Evolutionary conservation across 2,797 vertebrate species (phyloP), one percentile per base, ranked within the genome.

Genomic region (Lepus oiostolus): DNA sequence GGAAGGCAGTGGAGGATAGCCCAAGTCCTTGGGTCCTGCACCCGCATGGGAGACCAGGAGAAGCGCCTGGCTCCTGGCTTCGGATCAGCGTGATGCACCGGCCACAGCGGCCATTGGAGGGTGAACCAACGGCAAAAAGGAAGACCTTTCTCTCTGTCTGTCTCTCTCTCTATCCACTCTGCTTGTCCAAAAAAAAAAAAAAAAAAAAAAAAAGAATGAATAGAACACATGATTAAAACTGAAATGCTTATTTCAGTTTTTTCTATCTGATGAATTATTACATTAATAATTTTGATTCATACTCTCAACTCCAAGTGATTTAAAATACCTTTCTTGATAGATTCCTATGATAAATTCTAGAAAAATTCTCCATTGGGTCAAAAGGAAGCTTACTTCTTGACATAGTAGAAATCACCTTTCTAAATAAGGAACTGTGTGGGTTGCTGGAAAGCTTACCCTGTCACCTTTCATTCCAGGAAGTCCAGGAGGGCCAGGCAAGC

Each of bases 401-500:
- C 50, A 71, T 13, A 88, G n/a, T 81, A 85, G 38, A 81, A 81
- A 38, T 83, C 54, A 60, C 0, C 19, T 50, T 90, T 72, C 30
- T 47, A 87, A 35, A 90, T 71, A 86, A 83, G 14, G 63, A 67
- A 50, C 13, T n/a, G 21, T 87, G 22, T 1, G 4, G 42, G 67
- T 5, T 6, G 21, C 67, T 87, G n/a, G 72, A 21, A 32, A 62
- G 92, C 99, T 99, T 99, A 99, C 99, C 99, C 99, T 98, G 92
- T 99, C 99, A 96, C 99, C 99, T 98, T 99, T 99, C 94, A 98
- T 96, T 95, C 99, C 99, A 85, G 99, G 99, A 60, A 99, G 96
- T 35, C 99, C 99, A 92, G 99, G 96, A 85, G 99, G 99, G 77
- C 99, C 99, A 77, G 99, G 99, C 86, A 99, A 97, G 96, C 99